These are phyloP conservation scores for Tychaedon coryphoeus DNA, from an alignment of 2,113 vertebrate genomes.

Conservation along the genomic window DNA sequence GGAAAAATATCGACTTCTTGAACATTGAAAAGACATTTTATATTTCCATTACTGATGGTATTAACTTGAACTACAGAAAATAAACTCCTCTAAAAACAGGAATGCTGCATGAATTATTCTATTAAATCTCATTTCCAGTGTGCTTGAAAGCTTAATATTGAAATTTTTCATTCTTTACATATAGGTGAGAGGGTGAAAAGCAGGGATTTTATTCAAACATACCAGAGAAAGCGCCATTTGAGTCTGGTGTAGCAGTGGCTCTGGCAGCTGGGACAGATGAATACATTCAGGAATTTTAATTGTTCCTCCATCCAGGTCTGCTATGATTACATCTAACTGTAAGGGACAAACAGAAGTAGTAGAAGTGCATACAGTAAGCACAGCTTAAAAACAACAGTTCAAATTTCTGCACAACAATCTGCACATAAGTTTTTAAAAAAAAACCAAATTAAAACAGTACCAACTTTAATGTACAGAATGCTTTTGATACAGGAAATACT, in stretches of 20 bases:
- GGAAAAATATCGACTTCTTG: neutral
- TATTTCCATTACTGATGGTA: neutral
- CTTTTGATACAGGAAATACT: neutral
- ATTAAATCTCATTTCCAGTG: neutral
- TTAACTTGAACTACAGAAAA: neutral
- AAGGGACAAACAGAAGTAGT: neutral
- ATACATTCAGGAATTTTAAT: constrained; percentile 98
- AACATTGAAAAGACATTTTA: neutral
- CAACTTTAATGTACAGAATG: neutral
- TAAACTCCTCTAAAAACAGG: neutral
- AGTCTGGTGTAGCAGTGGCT: constrained; percentile 90
- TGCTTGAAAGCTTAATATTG: neutral
- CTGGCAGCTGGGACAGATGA: constrained; percentile 92
- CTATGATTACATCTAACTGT: constrained; percentile 96
- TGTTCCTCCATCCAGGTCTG: constrained; percentile 96
- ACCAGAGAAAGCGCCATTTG: constrained; percentile 89
- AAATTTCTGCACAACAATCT: neutral
- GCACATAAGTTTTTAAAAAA: neutral
- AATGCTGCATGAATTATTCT: neutral
- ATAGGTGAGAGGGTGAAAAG: neutral
- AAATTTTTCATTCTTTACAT: neutral
- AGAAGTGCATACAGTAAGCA: neutral
- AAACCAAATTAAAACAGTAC: neutral
- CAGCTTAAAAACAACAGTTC: neutral
- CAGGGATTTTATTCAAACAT: constrained; percentile 26